Conservation (phyloP, 2,888 invertebrate genomes). For the Protodeltote pygarga region DNA sequence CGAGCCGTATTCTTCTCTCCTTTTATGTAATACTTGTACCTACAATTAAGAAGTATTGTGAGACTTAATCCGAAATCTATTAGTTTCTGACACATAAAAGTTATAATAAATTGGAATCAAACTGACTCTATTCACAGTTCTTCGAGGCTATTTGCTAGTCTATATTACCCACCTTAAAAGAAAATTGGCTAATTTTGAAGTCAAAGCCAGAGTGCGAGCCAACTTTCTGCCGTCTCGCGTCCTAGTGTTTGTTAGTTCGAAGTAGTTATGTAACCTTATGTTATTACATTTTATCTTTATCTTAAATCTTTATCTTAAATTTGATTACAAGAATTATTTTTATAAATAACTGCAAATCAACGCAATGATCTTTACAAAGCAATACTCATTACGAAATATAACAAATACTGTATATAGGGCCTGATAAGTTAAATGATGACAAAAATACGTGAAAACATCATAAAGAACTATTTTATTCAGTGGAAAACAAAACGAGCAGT, state of each 20-base stretch:
- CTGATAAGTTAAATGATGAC: background rate
- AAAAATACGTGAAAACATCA: background rate
- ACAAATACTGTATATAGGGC: no score
- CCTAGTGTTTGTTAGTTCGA: background rate
- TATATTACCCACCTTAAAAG: conserved; percentile 18
- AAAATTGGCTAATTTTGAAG: conserved; percentile 13
- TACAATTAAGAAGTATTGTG: conserved; percentile 62
- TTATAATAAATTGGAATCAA: conserved; percentile 44
- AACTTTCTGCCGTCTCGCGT: background rate
- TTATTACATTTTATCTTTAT: no score
- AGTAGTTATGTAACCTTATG: background rate
- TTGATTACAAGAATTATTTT: no score
- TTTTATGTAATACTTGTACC: conserved; percentile 49
- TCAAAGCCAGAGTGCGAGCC: background rate
- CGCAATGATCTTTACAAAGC: no score
- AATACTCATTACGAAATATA: no score
- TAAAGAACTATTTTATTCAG: background rate
- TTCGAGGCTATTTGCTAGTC: conserved; percentile 18
- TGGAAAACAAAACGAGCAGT: conserved; percentile 5
- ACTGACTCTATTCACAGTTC: conserved; percentile 21
- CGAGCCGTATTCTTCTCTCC: conserved; percentile 55
- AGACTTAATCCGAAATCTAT: conserved; percentile 60
- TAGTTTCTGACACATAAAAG: conserved; percentile 46
- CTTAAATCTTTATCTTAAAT: no score
- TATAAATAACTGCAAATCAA: no score